Evolutionary conservation across 2,888 invertebrate genomes (phyloP), one percentile per base, ranked within the genome.

Genomic region (Lepas anatifera): DNA sequence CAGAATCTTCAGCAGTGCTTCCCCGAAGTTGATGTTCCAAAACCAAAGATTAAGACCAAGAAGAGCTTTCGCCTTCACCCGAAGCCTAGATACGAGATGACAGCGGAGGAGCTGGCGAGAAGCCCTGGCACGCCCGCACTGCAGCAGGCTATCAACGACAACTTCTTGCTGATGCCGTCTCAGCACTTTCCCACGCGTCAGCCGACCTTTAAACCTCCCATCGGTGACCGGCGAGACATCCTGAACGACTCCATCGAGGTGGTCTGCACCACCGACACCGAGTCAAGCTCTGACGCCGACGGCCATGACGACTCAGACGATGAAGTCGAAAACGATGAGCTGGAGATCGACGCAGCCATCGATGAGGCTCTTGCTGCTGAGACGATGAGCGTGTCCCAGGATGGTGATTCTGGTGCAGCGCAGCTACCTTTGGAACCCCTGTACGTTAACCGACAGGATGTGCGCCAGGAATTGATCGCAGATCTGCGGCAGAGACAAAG

Each of bases 121-220:
- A 11, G 27, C 7, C 22, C 58, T 10, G n/a, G 16, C 35, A 18
- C 32, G 32, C 8, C 58, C 8, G 32, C 58, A 2, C 58, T 58
- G 18, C 58, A 58, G 58, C 32, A 58, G 35, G 32, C 58, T 22
- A 58, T 58, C 58, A 58, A 58, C 58, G 58, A 58, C 58, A 58
- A 58, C 35, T 58, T 58, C 58, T 8, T 35, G 35, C 35, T 58
- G 58, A 32, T 32, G 16, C 22, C 58, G 22, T 32, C 58, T 1
- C 35, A 22, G 35, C 32, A 25, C 22, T 58, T 58, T 18, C 16
- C 13, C 25, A 3, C 32, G 1, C 58, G 35, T 22, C 58, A 22
- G 35, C 18, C 58, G 32, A 35, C 58, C 22, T 58, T 58, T n/a
- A 16, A 18, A 22, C 58, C 58, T 6, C 58, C 58, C 11, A 29